phyloP scores from a whole-genome alignment of 1,140 invertebrate species.

The Acromyrmex heyeri region DNA sequence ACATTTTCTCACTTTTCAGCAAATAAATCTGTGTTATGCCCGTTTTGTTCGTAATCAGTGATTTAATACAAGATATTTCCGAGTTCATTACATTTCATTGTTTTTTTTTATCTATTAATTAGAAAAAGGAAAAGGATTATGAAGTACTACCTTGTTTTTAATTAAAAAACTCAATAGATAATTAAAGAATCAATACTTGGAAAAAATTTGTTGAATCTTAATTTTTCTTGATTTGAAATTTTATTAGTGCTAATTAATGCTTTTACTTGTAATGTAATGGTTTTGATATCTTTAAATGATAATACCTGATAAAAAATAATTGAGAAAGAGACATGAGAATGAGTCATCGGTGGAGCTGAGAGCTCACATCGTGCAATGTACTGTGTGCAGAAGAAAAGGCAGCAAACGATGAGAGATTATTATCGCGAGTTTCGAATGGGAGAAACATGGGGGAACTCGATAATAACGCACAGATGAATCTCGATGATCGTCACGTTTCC shows the following conservation, averaged over 20 bases:
- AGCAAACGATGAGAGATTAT: slow-evolving; percentile 22
- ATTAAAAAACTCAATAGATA: not conserved
- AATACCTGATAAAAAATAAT: not conserved
- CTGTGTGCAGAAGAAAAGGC: not conserved
- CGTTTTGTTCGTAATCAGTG: too few species aligned
- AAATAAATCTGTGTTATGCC: not conserved
- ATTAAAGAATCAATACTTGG: not conserved
- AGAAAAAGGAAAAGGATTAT: too few species aligned
- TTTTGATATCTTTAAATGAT: slow-evolving; percentile 6
- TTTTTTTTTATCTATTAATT: too few species aligned
- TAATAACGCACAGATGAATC: slow-evolving; percentile 47
- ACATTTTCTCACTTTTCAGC: not conserved
- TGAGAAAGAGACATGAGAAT: not conserved
- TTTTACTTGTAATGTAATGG: not conserved
- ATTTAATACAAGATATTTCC: too few species aligned
- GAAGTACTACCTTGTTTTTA: too few species aligned
- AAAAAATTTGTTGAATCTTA: not conserved
- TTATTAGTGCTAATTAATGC: not conserved
- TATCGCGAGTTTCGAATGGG: slow-evolving; percentile 29
- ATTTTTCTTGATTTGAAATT: not conserved
- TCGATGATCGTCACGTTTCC: slow-evolving; percentile 40
- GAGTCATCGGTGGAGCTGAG: not conserved
- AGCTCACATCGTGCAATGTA: not conserved
- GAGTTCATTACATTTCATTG: too few species aligned
- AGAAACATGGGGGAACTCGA: slow-evolving; percentile 13